These are phyloP conservation scores for Aspidoscelis tigris DNA, from an alignment of 2,113 vertebrate genomes.

Conservation along the genomic window DNA sequence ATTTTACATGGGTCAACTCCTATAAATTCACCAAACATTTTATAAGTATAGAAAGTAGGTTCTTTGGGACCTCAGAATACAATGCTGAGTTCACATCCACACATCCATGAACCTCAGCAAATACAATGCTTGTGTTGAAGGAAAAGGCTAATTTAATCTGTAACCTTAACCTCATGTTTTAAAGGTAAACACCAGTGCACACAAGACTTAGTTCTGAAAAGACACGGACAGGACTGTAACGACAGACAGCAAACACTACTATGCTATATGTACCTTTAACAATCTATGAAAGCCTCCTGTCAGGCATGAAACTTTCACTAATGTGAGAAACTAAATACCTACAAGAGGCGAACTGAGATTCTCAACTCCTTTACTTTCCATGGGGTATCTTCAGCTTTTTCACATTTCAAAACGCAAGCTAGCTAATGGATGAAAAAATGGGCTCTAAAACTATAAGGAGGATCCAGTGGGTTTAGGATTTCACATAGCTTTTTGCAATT, in stretches of 20 bases:
- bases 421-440: background rate
- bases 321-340: background rate
- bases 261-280: background rate
- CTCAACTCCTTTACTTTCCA: background rate
- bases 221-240: background rate
- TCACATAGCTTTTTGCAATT: background rate
- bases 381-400: background rate
- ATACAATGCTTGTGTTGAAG: too few relatives aligned
- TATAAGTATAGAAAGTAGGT: too few relatives aligned
- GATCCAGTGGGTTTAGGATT: background rate
- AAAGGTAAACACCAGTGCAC: too few relatives aligned
- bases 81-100: too few relatives aligned
- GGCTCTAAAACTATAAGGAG: background rate
- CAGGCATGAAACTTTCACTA: background rate
- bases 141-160: too few relatives aligned
- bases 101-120: too few relatives aligned
- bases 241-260: background rate
- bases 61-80: too few relatives aligned
- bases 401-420: background rate
- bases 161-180: too few relatives aligned
- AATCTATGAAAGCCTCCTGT: background rate
- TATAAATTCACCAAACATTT: too few relatives aligned
- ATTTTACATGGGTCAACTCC: too few relatives aligned
- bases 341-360: background rate
- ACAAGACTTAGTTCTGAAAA: background rate